Evolutionary conservation across 2,113 vertebrate species (phyloP), one percentile per base, ranked within the genome.

Genomic region (Hepsetus odoe): DNA sequence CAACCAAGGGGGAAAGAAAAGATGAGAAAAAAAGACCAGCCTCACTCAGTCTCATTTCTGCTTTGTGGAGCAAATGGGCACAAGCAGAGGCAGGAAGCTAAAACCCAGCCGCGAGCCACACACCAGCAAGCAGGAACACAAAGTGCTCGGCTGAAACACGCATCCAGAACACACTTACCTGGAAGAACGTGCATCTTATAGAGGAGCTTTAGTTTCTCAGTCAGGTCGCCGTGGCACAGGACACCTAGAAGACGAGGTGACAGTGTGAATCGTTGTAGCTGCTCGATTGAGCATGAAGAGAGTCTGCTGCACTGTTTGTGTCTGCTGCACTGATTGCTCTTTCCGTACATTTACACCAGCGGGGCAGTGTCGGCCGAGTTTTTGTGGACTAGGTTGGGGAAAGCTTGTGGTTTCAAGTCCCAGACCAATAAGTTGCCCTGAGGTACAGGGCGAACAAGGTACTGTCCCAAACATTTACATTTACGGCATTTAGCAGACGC

Each of bases 101-200:
- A 59, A 13, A 30, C 59, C 5, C 20, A 32, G 16, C 32, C 13
- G 20, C 28, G 18, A 64, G 18, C 18, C 33, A 44, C 28, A 38
- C 46, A 35, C 20, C 14, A 11, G 49, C 33, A 33, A 4, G 22
- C 30, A 62, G 14, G 35, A 5, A 71, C 13, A 22, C 14, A 53
- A 18, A 44, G 9, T 20, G 26, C 24, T 7, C 26, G 1, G 16
- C 30, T 62, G 14, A 51, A 18, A 33, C 24, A 42, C 24, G 59
- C 16, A 53, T 33, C n/a, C 20, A 51, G 11, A 68, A 40, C 42
- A 76, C 14, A 13, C 94, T 92, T 85, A 99, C 97, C 98, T 33
- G 97, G 96, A 77, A 98, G 84, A 59, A 98, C 91, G 0, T 99
- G 97, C 93, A 98, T 96, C 91, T 94, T 98, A 85, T 99, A 99